Base-by-base conservation (phyloP, 2,113 vertebrate species). In the Enhydra lutris region DNA sequence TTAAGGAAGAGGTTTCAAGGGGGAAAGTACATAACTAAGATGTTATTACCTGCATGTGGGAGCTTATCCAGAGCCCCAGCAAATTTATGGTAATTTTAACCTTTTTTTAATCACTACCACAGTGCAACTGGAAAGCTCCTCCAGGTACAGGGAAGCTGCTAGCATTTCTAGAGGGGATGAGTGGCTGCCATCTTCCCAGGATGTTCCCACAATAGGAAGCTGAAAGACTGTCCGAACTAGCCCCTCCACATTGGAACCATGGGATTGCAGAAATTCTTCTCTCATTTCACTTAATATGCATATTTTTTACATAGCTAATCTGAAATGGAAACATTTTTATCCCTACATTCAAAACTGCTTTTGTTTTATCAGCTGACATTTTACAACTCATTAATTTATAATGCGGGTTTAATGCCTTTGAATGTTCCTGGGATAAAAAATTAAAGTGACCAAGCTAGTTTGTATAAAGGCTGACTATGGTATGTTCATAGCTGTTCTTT, bases 301-400 rank as follows among this genome's bases (percentile, higher is more conserved):
- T 97, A 94, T 96, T 97, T 98, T 98, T 97, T 97, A 97, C 95
- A 93, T 89, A 95, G 96, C 97, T 98, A 98, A 98, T 98, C 97
- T 98, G 97, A 98, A 98, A 97, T 98, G 97, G 97, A 98, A 98
- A 98, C 97, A 98, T 97, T 97, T 98, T 97, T 98, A 98, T 98
- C 97, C 96, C 94, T 97, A 93, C 91, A 89, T 95, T 98, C 95
- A 97, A 97, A 98, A 98, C 97, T 97, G 97, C 97, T 98, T 97
- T 98, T 98, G 97, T 98, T 98, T 98, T 98, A 98, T 98, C 97
- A 98, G 95, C 96, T 98, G 97, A 98, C 97, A 98, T 98, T 98
- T 98, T 98, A 97, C 97, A 98, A 98, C 97, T 98, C 97, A 98
- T 98, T 98, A 98, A 98, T 98, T 97, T 98, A 97, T 98, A 97